Evolutionary conservation across 2,888 invertebrate species (phyloP).

Genomic region (Eupithecia abbreviata): DNA sequence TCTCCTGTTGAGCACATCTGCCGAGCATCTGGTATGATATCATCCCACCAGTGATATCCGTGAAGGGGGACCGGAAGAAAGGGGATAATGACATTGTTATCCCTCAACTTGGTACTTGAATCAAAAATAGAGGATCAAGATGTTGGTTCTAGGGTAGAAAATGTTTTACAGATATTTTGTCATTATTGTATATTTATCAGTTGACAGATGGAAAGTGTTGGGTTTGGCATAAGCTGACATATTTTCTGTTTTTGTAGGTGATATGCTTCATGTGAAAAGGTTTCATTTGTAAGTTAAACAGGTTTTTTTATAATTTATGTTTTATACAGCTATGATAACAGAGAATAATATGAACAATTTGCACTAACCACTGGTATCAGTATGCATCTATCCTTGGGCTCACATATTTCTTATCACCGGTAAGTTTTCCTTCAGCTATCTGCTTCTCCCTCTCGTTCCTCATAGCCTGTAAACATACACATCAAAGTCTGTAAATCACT

Average conservation of each 20-base stretch:
- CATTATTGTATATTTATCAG: background rate
- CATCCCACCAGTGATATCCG: constrained; percentile 86
- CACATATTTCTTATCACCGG: constrained; percentile 83
- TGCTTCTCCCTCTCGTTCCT: constrained; percentile 86
- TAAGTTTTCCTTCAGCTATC: constrained; percentile 85
- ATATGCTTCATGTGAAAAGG: background rate
- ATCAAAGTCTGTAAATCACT: background rate
- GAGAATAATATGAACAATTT: constrained; percentile 18
- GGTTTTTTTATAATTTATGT: constrained; percentile 9
- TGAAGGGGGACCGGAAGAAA: constrained; percentile 85
- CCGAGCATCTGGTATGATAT: constrained; percentile 85
- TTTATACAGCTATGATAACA: constrained; percentile 33
- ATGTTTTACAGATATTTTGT: background rate
- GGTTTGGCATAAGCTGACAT: background rate
- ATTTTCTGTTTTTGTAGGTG: background rate
- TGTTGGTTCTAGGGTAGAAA: background rate
- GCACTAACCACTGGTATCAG: constrained; percentile 56
- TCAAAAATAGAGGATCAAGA: background rate
- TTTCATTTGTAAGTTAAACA: constrained; percentile 5
- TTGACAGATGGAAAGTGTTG: background rate
- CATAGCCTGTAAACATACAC: constrained; percentile 78
- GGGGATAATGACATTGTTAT: constrained; percentile 74
- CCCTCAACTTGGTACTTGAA: background rate
- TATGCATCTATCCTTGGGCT: constrained; percentile 85
- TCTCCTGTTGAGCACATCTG: constrained; percentile 86